phyloP scores from a whole-genome alignment of 2,888 invertebrate genomes.

The Oxyscelio sp. region DNA sequence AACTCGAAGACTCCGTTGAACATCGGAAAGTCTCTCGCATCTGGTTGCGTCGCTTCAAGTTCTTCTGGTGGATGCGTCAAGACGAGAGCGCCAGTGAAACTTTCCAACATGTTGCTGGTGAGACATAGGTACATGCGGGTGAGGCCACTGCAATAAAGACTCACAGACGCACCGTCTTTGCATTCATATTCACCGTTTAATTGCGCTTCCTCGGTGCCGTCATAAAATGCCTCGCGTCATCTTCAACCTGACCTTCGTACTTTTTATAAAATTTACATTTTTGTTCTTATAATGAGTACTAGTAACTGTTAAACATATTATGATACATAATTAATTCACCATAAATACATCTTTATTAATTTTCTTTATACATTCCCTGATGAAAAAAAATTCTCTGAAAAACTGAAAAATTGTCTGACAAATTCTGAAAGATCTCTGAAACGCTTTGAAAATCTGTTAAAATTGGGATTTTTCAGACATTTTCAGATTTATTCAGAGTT shows the following conservation, averaged over 20 bases:
- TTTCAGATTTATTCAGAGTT: no score
- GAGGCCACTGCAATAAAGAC: conserved; percentile 73
- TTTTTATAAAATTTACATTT: conserved; percentile 18
- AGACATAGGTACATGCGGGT: conserved; percentile 87
- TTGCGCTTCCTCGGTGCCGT: conserved; percentile 42
- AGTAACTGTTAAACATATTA: background rate
- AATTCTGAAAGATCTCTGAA: no score
- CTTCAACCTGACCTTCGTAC: conserved; percentile 23
- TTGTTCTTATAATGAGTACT: background rate
- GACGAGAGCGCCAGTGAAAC: conserved; percentile 94
- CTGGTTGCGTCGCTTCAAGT: conserved; percentile 93
- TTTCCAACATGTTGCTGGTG: conserved; percentile 94
- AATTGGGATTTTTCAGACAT: no score
- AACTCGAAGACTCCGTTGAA: conserved; percentile 90
- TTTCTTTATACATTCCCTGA: no score
- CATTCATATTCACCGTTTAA: conserved; percentile 56
- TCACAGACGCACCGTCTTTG: conserved; percentile 54
- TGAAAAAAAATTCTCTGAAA: no score
- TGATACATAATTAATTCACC: no score
- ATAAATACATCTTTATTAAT: no score
- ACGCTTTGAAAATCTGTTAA: no score
- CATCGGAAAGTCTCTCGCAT: conserved; percentile 92
- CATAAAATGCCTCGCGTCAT: conserved; percentile 31
- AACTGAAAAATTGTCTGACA: no score
- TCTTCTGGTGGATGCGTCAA: conserved; percentile 92